These are phyloP conservation scores for Neuroscelio doddi DNA, from an alignment of 2,888 invertebrate genomes.

Conservation along the genomic window DNA sequence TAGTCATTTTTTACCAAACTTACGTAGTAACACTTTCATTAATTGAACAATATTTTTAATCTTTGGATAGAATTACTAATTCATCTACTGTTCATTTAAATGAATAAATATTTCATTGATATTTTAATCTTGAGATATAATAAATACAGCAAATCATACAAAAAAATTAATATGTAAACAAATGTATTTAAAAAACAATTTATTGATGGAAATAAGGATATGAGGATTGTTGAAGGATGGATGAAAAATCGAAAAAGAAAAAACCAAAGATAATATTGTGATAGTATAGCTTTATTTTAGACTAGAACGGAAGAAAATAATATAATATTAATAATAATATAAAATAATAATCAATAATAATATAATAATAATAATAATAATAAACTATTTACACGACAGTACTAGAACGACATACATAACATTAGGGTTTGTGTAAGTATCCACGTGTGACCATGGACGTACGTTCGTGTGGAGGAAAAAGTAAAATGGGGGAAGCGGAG, in stretches of 20 bases:
- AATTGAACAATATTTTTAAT: not conserved
- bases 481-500: conserved; percentile 54
- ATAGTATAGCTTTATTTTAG: conserved; percentile 70
- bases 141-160: not conserved
- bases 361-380: conserved; percentile 60
- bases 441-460: conserved; percentile 35
- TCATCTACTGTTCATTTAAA: too few species aligned
- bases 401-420: conserved; percentile 65
- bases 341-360: conserved; percentile 61
- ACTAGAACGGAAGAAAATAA: conserved; percentile 70
- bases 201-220: conserved; percentile 6
- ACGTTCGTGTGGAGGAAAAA: conserved; percentile 36
- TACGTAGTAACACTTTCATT: not conserved
- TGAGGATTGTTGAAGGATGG: conserved; percentile 11
- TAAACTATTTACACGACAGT: conserved; percentile 68
- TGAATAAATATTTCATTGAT: too few species aligned
- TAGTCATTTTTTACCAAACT: not conserved
- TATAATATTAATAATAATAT: conserved; percentile 64
- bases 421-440: conserved; percentile 54
- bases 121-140: too few species aligned
- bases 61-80: too few species aligned
- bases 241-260: conserved; percentile 49
- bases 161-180: not conserved
- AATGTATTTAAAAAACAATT: too few species aligned
- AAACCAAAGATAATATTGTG: conserved; percentile 66